A percentile compares a stretch with the other conserved stretches of the same genome.
phyloP scores from a whole-genome alignment of 2,113 vertebrate genomes.

The Euleptes europaea region DNA sequence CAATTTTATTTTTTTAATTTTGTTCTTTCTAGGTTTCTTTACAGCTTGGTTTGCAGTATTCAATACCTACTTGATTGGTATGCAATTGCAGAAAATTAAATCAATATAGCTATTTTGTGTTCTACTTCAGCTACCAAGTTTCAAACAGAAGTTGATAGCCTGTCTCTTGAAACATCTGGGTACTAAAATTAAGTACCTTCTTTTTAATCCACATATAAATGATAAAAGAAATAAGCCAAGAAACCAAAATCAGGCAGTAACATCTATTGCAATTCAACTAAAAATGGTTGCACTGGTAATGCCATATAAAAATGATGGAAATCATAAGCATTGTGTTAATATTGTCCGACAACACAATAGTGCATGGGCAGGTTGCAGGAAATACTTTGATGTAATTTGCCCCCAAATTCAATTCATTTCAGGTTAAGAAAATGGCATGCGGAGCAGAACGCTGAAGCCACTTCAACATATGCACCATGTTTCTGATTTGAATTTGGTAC shows the following conservation, averaged over 20 bases:
- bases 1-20: background rate
- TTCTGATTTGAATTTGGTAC: too few species aligned
- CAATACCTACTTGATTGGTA: background rate
- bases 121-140: slow-evolving; percentile 39
- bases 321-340: background rate
- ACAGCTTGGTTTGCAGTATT: slow-evolving; percentile 23
- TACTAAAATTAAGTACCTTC: slow-evolving; percentile 21
- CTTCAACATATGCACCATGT: too few species aligned
- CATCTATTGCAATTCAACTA: slow-evolving; percentile 4
- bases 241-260: slow-evolving; percentile 29
- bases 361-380: background rate
- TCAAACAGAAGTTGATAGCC: slow-evolving; percentile 16
- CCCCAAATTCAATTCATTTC: too few species aligned
- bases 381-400: too few species aligned
- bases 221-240: slow-evolving; percentile 33
- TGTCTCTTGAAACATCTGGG: slow-evolving; percentile 2
- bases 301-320: background rate
- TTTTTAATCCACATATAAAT: background rate
- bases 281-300: background rate
- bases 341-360: background rate
- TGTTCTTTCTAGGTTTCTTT: slow-evolving; percentile 19
- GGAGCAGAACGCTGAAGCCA: too few species aligned
- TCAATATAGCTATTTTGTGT: slow-evolving; percentile 31
- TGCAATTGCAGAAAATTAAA: slow-evolving; percentile 35
- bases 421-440: too few species aligned